Percentiles rank a stretch among this genome's conserved stretches.
phyloP scores from a whole-genome alignment of 2,888 invertebrate genomes.

The Luperina testacea region DNA sequence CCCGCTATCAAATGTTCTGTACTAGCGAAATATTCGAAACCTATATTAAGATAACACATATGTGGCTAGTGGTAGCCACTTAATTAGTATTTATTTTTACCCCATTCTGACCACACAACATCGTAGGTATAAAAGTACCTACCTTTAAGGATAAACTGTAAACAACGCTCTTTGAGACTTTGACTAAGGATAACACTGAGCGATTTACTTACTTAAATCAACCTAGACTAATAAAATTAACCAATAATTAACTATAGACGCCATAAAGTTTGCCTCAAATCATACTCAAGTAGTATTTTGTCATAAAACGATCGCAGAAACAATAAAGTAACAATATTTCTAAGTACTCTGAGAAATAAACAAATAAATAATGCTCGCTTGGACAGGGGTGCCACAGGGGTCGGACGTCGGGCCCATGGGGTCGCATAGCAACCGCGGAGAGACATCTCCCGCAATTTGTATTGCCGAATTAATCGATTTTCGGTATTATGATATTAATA shows the following conservation, averaged over 20 bases:
- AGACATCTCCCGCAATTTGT: conserved; percentile 52
- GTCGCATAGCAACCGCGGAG: conserved; percentile 66
- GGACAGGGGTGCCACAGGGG: conserved; percentile 49
- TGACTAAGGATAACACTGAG: conserved; percentile 18
- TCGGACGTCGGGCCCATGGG: conserved; percentile 26
- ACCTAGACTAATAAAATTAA: neutral
- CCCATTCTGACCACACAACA: neutral
- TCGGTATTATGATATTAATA: conserved; percentile 50
- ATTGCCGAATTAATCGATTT: conserved; percentile 62
- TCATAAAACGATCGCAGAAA: conserved; percentile 21
- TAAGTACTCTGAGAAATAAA: conserved; percentile 48
- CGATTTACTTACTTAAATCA: neutral
- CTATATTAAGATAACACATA: neutral
- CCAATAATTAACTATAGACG: neutral
- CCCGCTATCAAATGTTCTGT: neutral
- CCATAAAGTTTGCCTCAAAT: neutral
- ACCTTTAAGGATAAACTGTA: no score
- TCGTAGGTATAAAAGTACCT: neutral
- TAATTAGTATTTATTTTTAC: neutral
- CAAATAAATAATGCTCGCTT: conserved; percentile 59
- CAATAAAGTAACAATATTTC: conserved; percentile 30
- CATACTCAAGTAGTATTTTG: conserved; percentile 7
- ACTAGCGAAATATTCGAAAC: neutral
- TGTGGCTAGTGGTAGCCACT: neutral
- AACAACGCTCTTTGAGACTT: neutral